Conservation (phyloP, 1,140 invertebrate species). For the Acromyrmex echinatior region DNA sequence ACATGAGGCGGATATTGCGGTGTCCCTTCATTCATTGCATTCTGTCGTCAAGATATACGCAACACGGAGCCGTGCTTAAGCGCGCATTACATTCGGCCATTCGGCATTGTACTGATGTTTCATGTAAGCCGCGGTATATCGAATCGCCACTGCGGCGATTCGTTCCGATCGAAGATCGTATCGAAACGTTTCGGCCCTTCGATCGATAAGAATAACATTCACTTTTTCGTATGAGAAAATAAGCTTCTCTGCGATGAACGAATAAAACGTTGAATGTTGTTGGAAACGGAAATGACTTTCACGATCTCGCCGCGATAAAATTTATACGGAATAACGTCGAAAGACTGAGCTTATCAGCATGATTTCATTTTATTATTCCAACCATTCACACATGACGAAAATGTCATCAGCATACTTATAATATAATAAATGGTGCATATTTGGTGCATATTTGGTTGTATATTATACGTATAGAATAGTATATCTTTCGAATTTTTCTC, state of each 20-base stretch:
- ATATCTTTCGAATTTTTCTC: background rate
- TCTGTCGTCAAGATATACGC: slow-evolving; percentile 25
- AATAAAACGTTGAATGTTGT: background rate
- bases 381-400: background rate
- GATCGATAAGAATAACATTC: slow-evolving; percentile 1
- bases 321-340: background rate
- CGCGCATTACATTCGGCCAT: slow-evolving; percentile 16
- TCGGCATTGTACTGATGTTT: slow-evolving; percentile 4
- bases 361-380: slow-evolving; percentile 3
- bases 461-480: background rate
- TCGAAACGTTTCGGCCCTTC: background rate
- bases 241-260: background rate
- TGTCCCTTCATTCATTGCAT: slow-evolving; percentile 29
- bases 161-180: slow-evolving; percentile 24
- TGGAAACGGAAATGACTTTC: background rate
- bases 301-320: background rate
- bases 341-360: background rate
- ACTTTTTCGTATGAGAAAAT: background rate
- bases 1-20: slow-evolving; percentile 8
- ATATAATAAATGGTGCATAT: slow-evolving; percentile 1
- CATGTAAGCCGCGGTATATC: slow-evolving; percentile 10
- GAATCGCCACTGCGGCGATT: slow-evolving; percentile 29
- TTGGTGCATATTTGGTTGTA: background rate
- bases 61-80: background rate
- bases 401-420: background rate